These are phyloP conservation scores for Leuciscus waleckii DNA, from an alignment of 2,797 vertebrate species.

Conservation along the genomic window DNA sequence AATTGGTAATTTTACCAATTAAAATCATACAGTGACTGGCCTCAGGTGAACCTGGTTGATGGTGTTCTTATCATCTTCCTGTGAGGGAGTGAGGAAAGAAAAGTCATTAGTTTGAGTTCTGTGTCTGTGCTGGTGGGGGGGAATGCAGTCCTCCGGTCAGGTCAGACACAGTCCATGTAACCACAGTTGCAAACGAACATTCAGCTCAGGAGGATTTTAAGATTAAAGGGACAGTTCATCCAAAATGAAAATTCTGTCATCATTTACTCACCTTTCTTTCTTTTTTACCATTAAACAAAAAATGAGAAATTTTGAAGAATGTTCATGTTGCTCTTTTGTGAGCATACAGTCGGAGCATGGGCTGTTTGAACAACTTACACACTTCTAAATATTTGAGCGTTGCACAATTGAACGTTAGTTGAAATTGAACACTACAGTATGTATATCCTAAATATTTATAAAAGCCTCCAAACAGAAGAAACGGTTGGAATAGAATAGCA, in stretches of 20 bases:
- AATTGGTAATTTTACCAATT: too few relatives aligned
- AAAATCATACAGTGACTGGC: slow-evolving; percentile 26
- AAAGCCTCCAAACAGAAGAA: background rate
- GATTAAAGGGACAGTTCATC: background rate
- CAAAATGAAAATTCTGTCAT: background rate
- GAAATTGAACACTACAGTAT: background rate
- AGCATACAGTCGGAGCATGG: background rate
- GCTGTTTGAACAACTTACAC: background rate
- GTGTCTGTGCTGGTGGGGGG: background rate
- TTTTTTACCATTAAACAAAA: background rate
- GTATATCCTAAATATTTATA: background rate
- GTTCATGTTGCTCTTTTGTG: background rate
- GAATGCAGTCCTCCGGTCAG: slow-evolving; percentile 9
- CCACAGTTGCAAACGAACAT: slow-evolving; percentile 26
- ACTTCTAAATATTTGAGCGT: background rate
- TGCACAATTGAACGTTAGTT: background rate
- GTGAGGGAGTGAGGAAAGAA: slow-evolving; percentile 54
- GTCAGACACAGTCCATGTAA: slow-evolving; percentile 32
- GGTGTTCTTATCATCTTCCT: slow-evolving; percentile 59
- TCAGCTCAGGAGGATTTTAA: background rate
- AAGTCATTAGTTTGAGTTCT: slow-evolving; percentile 41
- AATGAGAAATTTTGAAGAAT: background rate
- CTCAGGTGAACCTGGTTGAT: slow-evolving; percentile 57
- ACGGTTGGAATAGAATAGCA: background rate
- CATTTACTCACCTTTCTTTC: background rate